Evolutionary conservation across 2,888 invertebrate species (phyloP), one percentile per base, ranked within the genome.

Genomic region (Carcina quercana): DNA sequence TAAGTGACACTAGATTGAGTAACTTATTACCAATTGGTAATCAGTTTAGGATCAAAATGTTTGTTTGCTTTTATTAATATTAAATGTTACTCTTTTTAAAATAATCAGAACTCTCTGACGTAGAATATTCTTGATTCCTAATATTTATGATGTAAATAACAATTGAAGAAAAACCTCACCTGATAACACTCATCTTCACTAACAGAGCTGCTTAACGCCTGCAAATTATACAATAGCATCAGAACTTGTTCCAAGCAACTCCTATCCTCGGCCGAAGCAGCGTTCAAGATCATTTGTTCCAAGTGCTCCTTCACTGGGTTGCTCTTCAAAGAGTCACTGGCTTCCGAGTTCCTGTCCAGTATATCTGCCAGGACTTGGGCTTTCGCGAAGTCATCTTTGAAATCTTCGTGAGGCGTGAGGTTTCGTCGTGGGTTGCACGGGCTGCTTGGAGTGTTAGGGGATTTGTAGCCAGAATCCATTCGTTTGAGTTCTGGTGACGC

Each of bases 181-280:
- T 85, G 86, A 67, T 74, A 84, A 51, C 76, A 75, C 58, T 86
- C 86, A 47, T 87, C 86, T 61, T 86, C 85, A 50, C 83, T 85
- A 43, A 84, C 79, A 31, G 80, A 82, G 58, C 80, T 83, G 62
- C 83, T 83, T 45, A 87, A 64, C 32, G 87, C 71, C 58, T 88
- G 88, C 28, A 86, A 71, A 50, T 88, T 87, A 58, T 89, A 88
- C 38, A 89, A 69, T 49, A 89, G 70, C 62, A 86, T 85, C 36
- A 88, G 59, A 28, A 89, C 82, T 58, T 89, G 89, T 50, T 89
- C 87, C 53, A 90, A 69, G 47, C 89, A 89, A 29, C 83, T 76
- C 55, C 87, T 86, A 49, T 89, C 89, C 20, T 87, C 86, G 35
- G 84, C 84, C 11, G 83, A 82, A 8, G 72, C 73, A 25, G 84